Conservation (phyloP, 1,140 invertebrate species). For the Dendrolimus kikuchii region DNA sequence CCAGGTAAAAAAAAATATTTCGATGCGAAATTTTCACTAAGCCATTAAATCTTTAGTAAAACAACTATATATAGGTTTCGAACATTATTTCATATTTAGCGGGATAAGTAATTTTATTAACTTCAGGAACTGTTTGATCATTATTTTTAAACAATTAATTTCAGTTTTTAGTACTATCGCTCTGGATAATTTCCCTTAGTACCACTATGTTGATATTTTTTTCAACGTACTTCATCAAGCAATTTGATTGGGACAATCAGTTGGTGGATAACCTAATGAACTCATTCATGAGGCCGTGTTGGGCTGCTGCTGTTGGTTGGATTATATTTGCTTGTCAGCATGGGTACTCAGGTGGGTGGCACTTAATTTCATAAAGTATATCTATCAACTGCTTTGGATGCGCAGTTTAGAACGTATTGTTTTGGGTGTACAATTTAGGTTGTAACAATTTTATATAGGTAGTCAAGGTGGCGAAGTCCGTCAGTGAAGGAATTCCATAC, state of each 20-base stretch:
- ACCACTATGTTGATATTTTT: constrained; percentile 23
- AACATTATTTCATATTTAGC: too few species aligned
- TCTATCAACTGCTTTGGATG: not conserved
- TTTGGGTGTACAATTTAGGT: not conserved
- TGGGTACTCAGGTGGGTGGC: constrained; percentile 29
- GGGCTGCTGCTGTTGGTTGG: constrained; percentile 27
- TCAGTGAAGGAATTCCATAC: too few species aligned
- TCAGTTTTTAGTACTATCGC: constrained; percentile 19
- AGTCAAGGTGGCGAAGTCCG: too few species aligned
- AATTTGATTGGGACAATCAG: constrained; percentile 35
- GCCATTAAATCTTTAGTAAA: too few species aligned
- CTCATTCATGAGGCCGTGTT: constrained; percentile 62
- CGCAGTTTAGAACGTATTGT: not conserved
- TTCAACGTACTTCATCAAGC: constrained; percentile 20
- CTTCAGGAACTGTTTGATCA: not conserved
- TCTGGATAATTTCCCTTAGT: constrained; percentile 19
- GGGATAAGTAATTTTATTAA: not conserved
- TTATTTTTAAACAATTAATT: constrained; percentile 10
- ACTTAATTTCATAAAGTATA: constrained; percentile 20
- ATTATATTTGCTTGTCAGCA: constrained; percentile 32
- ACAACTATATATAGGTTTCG: too few species aligned
- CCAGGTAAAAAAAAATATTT: too few species aligned
- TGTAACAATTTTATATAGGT: too few species aligned
- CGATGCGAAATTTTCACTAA: too few species aligned
- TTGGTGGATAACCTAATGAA: constrained; percentile 63